These are phyloP conservation scores for Stegastes partitus DNA, from an alignment of 2,113 vertebrate species.

Conservation along the genomic window DNA sequence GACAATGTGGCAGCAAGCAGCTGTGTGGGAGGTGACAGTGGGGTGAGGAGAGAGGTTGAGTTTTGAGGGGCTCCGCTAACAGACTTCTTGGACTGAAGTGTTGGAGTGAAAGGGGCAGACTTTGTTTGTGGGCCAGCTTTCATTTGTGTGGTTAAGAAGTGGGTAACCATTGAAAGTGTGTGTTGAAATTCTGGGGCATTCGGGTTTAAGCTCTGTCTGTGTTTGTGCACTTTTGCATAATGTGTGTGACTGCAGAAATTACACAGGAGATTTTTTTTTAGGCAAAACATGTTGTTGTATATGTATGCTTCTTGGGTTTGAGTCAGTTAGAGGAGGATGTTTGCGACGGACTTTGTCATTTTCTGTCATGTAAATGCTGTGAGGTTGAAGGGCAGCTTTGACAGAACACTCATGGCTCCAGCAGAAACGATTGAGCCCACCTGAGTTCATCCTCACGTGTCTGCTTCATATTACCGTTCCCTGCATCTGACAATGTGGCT, in stretches of 20 bases:
- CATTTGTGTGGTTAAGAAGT: slow-evolving; percentile 17
- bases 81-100: slow-evolving; percentile 44
- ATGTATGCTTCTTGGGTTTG: neutral
- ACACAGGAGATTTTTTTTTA: neutral
- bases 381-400: slow-evolving; percentile 28
- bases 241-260: slow-evolving; percentile 3
- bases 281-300: neutral
- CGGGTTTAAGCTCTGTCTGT: neutral
- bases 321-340: neutral
- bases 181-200: neutral
- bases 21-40: slow-evolving; percentile 75
- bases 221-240: neutral
- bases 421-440: slow-evolving; percentile 65
- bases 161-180: slow-evolving; percentile 2
- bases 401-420: slow-evolving; percentile 27
- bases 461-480: slow-evolving; percentile 75
- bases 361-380: neutral
- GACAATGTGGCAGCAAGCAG: slow-evolving; percentile 73
- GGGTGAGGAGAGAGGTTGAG: slow-evolving; percentile 63
- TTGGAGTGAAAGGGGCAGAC: slow-evolving; percentile 37
- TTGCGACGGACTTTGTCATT: slow-evolving; percentile 5
- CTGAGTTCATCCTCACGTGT: slow-evolving; percentile 67
- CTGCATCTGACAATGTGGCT: slow-evolving; percentile 78
- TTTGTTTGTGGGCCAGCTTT: slow-evolving; percentile 27
- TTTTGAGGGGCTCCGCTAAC: slow-evolving; percentile 44